Evolutionary conservation across 2,113 vertebrate species (phyloP).

Genomic region (Turdus rufiventris): DNA sequence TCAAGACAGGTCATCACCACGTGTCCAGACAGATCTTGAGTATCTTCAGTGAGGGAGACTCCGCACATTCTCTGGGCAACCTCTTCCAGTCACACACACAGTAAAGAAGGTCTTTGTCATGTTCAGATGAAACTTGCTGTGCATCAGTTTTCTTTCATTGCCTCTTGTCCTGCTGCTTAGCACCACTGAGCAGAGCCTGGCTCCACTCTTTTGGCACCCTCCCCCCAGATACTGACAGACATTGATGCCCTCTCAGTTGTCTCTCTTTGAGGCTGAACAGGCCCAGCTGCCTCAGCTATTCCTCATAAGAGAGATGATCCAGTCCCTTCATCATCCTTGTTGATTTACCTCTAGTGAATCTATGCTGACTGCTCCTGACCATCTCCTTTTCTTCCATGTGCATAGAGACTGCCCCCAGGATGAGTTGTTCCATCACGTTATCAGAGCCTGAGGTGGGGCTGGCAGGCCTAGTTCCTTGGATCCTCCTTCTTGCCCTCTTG

Average conservation of each 20-base stretch:
- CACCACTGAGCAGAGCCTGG: background rate
- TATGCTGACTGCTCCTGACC: background rate
- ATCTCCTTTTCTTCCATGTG: background rate
- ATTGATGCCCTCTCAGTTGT: background rate
- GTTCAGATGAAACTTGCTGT: background rate
- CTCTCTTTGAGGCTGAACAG: background rate
- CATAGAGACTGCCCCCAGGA: fast-evolving
- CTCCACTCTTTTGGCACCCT: background rate
- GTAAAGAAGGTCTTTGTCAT: background rate
- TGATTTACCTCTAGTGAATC: background rate
- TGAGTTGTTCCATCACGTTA: fast-evolving
- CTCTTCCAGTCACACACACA: background rate
- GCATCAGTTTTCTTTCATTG: background rate
- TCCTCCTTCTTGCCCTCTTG: background rate
- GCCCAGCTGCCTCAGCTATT: background rate
- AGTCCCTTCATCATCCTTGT: background rate
- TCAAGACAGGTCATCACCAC: background rate
- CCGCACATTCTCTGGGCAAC: background rate
- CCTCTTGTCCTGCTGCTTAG: background rate
- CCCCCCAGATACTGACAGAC: background rate
- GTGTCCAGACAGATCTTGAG: background rate
- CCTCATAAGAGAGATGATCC: background rate
- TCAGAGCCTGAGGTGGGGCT: background rate
- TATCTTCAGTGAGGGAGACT: background rate
- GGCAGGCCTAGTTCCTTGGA: background rate